Evolutionary conservation across 2,797 vertebrate genomes (phyloP), one percentile per base, ranked within the genome.

Genomic region (Scomberomorus guttatus): DNA sequence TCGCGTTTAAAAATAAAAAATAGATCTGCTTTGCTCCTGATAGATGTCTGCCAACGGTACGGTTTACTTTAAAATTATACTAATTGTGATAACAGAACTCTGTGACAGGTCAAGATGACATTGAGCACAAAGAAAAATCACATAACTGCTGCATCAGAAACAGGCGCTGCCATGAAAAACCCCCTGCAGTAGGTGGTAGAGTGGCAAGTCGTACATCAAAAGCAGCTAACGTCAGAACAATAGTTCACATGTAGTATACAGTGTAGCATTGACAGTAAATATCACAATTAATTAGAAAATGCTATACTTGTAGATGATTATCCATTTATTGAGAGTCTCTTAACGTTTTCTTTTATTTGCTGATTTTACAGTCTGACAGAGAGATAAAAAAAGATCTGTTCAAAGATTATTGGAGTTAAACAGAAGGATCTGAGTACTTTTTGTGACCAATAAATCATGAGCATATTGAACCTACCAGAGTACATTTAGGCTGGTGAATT

Each of bases 401-500:
- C 10, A 37, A 3, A 37, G 37, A 37, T 11, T 37, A 37, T 37
- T 11, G 1, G 37, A 37, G 37, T 37, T 37, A 32, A 32, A 32
- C 29, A 32, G 4, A 32, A 32, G 10, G 11, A 37, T 37, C 37
- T 37, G 11, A 37, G 37, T 34, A 8, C 34, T 34, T 9, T 34
- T 9, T 9, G 34, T 11, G 37, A 37, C 37, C 37, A 37, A 37
- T 22, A 66, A 62, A 46, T 62, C 62, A 70, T 65, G 56, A 73
- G 48, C 24, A 6, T 50, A 29, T 64, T 64, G 50, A 85, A 83
- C 22, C 5, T 37, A 14, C 17, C 44, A 57, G 34, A 57, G 37
- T 37, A 37, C 9, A 48, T 70, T 0, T 11, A 18, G 70, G 57
- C 56, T 68, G 58, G 24, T 52, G 51, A 14, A 20, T 56, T 73